Evolutionary conservation across 2,888 invertebrate species (phyloP), one percentile per base, ranked within the genome.

Genomic region (Oegoconia quadripuncta): DNA sequence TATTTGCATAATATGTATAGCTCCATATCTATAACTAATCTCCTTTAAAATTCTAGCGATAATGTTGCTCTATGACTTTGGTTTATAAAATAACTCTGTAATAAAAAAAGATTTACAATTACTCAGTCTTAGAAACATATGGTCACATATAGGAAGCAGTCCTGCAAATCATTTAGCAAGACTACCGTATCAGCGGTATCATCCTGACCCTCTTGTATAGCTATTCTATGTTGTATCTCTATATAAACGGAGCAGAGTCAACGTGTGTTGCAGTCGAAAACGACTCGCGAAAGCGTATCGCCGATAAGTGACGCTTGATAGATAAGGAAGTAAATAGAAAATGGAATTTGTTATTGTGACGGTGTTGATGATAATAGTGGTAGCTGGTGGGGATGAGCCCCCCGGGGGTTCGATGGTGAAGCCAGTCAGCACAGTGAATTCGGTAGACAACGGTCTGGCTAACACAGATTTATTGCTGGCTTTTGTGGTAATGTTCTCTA

Each of bases 191-290:
- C n/a, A 27, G 27, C 27, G 27, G 2, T 27, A 13, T 55, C 53
- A 50, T 52, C 54, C 59, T n/a, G 64, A 59, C 66, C 65, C 72
- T 70, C 66, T 63, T 60, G 54, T 52, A 58, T 66, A 57, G 60
- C 64, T 64, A 67, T 69, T 70, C 64, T 67, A 67, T 71, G 66
- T 36, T n/a, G 22, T 78, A 73, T 74, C 66, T 74, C 64, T 74
- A 80, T 86, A 82, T 86, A 86, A 81, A 77, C 74, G 73, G 73
- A 74, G 66, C 74, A 69, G 66, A 76, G 70, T 54, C 75, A 74
- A 62, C 48, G 64, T 45, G 64, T 57, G 50, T 60, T 70, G 75
- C 83, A 86, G 86, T 86, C 74, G 79, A 78, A 76, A 80, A 64
- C 73, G 56, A 41, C 31, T 34, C 36, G 40, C 18, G 30, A 18